Conservation (phyloP, 2,888 invertebrate species). For the Agriotes lineatus region DNA sequence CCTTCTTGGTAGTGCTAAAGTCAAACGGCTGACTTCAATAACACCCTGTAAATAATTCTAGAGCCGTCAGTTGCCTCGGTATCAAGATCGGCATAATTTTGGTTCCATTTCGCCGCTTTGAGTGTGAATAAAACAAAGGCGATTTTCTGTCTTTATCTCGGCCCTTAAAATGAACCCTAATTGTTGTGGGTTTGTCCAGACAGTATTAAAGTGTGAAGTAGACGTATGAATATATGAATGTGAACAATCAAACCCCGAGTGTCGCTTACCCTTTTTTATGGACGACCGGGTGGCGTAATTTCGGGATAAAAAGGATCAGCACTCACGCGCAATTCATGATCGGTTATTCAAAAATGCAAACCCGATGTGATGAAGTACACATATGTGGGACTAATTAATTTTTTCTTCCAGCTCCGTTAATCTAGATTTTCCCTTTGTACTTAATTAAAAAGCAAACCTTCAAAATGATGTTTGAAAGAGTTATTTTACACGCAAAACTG, state of each 20-base stretch:
- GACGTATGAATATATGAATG: slow-evolving; percentile 50
- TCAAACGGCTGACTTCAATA: no score
- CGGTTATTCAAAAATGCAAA: slow-evolving; percentile 22
- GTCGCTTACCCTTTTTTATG: slow-evolving; percentile 43
- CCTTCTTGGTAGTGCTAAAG: no score
- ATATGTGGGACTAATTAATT: background rate
- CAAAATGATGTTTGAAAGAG: no score
- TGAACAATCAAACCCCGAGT: slow-evolving; percentile 50
- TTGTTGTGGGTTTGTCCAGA: slow-evolving; percentile 45
- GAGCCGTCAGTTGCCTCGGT: no score
- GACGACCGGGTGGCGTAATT: slow-evolving; percentile 31
- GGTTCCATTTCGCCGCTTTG: no score
- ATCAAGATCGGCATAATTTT: no score
- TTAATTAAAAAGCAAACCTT: no score
- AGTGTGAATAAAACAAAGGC: slow-evolving; percentile 35
- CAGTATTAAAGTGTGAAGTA: slow-evolving; percentile 51
- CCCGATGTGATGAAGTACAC: background rate
- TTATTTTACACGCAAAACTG: no score
- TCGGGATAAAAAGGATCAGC: slow-evolving; percentile 26
- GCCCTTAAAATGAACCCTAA: slow-evolving; percentile 39
- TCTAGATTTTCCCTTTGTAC: no score
- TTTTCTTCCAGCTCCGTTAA: no score
- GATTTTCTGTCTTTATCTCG: slow-evolving; percentile 39
- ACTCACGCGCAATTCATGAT: slow-evolving; percentile 24
- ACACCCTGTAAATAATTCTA: no score